phyloP scores from a whole-genome alignment of 2,113 vertebrate species.

The Hystrix cristata region DNA sequence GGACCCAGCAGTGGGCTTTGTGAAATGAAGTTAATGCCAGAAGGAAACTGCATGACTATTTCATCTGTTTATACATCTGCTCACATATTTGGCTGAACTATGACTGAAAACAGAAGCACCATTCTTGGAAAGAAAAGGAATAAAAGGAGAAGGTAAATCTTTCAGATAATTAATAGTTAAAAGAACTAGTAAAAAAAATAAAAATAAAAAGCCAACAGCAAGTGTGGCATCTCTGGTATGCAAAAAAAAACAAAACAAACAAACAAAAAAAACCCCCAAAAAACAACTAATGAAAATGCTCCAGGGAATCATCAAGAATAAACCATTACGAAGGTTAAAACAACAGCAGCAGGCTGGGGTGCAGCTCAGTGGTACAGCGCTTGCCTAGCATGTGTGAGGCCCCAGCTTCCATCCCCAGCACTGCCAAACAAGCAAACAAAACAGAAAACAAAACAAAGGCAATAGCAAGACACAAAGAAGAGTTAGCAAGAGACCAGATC shows the following conservation, averaged over 20 bases:
- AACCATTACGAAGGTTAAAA: neutral
- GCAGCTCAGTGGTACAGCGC: neutral
- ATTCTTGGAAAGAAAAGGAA: constrained; percentile 7
- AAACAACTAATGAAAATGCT: neutral
- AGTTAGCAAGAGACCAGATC: neutral
- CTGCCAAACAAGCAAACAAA: neutral
- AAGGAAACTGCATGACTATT: constrained; percentile 66
- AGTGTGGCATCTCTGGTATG: constrained; percentile 16
- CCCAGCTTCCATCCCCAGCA: neutral
- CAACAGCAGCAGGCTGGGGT: neutral
- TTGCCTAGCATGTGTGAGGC: neutral
- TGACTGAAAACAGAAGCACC: constrained; percentile 60
- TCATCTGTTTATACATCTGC: constrained; percentile 77
- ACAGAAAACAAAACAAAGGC: neutral
- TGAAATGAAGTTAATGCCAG: constrained; percentile 75
- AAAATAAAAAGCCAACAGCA: constrained; percentile 45
- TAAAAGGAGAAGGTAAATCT: neutral
- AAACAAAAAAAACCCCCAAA: neutral
- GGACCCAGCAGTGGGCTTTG: constrained; percentile 61
- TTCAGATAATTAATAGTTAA: neutral
- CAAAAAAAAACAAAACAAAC: constrained; percentile 6
- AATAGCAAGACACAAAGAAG: neutral
- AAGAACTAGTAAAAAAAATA: constrained; percentile 34
- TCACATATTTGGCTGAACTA: constrained; percentile 65
- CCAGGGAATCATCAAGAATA: neutral